These are phyloP conservation scores for Melitaea athalia DNA, from an alignment of 2,888 invertebrate species.

Conservation along the genomic window DNA sequence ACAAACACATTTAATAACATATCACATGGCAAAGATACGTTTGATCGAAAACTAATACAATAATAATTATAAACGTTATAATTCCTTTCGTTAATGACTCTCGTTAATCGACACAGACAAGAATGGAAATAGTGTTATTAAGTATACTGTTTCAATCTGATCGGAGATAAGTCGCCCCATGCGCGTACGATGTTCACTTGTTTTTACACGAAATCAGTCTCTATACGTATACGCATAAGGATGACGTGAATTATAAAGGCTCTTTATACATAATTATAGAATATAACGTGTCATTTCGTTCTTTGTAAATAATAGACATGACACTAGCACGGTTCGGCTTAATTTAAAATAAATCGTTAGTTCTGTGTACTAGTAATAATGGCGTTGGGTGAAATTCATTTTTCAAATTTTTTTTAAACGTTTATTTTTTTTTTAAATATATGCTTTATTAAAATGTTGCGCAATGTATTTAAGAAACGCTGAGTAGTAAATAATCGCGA, in stretches of 20 bases:
- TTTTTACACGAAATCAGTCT: neutral
- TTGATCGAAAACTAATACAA: constrained; percentile 16
- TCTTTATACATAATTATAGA: constrained; percentile 57
- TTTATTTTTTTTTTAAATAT: too few species aligned
- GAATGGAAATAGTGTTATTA: constrained; percentile 36
- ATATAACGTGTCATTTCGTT: constrained; percentile 69
- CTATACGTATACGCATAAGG: constrained; percentile 1
- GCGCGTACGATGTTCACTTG: constrained; percentile 9
- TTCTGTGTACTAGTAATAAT: constrained; percentile 5
- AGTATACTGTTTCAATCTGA: constrained; percentile 53
- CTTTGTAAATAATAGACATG: constrained; percentile 62
- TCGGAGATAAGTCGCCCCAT: constrained; percentile 59
- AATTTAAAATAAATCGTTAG: constrained; percentile 41
- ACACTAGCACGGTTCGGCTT: constrained; percentile 46
- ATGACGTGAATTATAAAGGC: constrained; percentile 8
- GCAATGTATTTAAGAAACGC: too few species aligned
- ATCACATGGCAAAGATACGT: neutral
- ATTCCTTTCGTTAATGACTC: constrained; percentile 29
- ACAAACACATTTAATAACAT: too few species aligned
- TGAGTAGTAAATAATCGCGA: too few species aligned
- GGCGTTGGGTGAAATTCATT: too few species aligned
- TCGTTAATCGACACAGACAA: constrained; percentile 35
- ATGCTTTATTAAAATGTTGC: too few species aligned
- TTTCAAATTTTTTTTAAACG: too few species aligned
- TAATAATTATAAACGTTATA: constrained; percentile 21